Evolutionary conservation across 2,797 vertebrate species (phyloP).

Genomic region (Allobates femoralis): DNA sequence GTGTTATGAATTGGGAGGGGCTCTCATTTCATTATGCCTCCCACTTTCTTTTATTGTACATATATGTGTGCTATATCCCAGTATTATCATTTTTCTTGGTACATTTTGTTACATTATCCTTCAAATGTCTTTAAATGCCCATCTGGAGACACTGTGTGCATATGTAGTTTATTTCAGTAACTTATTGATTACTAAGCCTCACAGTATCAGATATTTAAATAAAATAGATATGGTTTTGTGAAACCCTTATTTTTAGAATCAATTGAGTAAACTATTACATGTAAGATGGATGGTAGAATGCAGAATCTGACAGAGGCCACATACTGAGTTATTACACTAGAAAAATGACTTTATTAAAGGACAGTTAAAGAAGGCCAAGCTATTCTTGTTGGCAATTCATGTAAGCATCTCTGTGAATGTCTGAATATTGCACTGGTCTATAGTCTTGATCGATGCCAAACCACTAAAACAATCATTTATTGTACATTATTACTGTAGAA

Average conservation of each 20-base stretch:
- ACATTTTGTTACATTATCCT: neutral
- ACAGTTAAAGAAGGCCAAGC: conserved; percentile 8
- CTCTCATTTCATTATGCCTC: no score
- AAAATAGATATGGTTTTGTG: neutral
- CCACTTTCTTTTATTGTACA: neutral
- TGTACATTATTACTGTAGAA: neutral
- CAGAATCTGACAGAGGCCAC: conserved; percentile 15
- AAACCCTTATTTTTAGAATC: conserved; percentile 28
- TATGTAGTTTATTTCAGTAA: neutral
- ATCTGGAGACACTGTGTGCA: neutral
- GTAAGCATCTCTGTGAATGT: neutral
- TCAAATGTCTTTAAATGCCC: neutral
- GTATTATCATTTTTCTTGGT: neutral
- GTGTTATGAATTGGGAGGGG: neutral
- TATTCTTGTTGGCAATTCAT: neutral
- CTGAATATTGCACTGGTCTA: neutral
- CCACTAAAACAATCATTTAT: neutral
- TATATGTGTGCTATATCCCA: neutral
- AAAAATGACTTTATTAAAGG: conserved; percentile 42
- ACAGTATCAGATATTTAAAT: conserved; percentile 20
- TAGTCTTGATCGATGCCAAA: neutral
- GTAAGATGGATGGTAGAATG: conserved; percentile 26
- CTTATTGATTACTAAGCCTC: conserved; percentile 5
- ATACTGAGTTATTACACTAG: conserved; percentile 25
- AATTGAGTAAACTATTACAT: conserved; percentile 14